These are phyloP conservation scores for Loriculus beryllinus DNA, from an alignment of 2,797 vertebrate genomes.

Conservation along the genomic window DNA sequence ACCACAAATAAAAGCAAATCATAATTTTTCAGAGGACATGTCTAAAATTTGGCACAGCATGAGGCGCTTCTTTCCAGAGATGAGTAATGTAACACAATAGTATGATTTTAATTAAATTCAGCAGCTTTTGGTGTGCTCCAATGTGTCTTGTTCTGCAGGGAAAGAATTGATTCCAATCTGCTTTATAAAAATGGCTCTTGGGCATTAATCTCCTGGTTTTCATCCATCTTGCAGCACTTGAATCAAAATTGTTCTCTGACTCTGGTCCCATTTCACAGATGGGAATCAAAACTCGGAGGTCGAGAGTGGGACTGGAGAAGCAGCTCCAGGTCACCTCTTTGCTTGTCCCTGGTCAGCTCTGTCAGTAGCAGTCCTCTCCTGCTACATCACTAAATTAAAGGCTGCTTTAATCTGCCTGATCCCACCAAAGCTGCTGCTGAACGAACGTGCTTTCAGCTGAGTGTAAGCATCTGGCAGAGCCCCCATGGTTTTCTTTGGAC, in stretches of 20 bases:
- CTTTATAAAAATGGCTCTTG: neutral
- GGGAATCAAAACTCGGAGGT: neutral
- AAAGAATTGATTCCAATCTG: neutral
- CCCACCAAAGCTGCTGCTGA: accelerated
- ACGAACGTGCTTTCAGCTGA: neutral
- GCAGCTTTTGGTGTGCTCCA: slow-evolving; percentile 31
- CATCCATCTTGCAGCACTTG: neutral
- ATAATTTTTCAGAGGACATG: neutral
- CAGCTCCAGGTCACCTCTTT: neutral
- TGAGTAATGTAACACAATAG: slow-evolving; percentile 38
- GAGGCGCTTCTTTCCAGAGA: slow-evolving; percentile 44
- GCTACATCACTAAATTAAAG: neutral
- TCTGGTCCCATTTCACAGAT: neutral
- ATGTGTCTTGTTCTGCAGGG: neutral
- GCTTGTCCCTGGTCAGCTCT: neutral
- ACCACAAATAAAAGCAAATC: slow-evolving; percentile 12
- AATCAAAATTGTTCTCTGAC: neutral
- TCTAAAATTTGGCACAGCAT: neutral
- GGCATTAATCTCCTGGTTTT: neutral
- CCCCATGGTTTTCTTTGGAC: accelerated
- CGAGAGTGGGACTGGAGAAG: neutral
- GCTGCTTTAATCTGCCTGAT: neutral
- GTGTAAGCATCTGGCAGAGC: neutral
- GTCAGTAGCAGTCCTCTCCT: neutral
- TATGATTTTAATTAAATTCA: slow-evolving; percentile 50